These are phyloP conservation scores for Tiliqua scincoides DNA, from an alignment of 2,113 vertebrate species.

Conservation along the genomic window DNA sequence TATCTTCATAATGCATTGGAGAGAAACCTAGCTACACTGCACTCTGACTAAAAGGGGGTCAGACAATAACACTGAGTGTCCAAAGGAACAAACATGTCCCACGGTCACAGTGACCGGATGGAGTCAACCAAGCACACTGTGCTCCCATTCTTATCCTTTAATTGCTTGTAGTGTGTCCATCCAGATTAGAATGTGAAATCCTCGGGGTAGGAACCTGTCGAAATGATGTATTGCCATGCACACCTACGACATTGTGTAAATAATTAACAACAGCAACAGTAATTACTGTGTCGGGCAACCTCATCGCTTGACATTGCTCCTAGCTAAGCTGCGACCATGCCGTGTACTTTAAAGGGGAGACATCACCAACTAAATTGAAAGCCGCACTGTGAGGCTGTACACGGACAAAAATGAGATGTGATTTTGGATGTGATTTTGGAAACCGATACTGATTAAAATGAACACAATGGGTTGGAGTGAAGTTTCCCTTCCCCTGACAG, in stretches of 20 bases:
- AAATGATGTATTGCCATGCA: constrained; percentile 43
- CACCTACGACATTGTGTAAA: constrained; percentile 48
- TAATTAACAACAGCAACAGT: constrained; percentile 53
- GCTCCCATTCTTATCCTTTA: constrained; percentile 41
- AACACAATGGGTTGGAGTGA: background rate
- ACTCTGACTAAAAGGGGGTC: accelerated
- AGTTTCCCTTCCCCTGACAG: background rate
- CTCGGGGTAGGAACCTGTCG: constrained; percentile 53
- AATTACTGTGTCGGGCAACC: constrained; percentile 28
- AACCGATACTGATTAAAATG: background rate
- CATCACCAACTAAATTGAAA: constrained; percentile 6
- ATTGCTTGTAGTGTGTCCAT: constrained; percentile 32
- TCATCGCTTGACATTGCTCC: constrained; percentile 43
- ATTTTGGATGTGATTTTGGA: background rate
- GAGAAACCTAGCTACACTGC: accelerated
- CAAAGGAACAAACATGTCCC: constrained; percentile 14
- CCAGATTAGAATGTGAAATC: constrained; percentile 41
- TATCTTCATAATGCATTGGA: accelerated
- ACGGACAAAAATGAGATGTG: accelerated
- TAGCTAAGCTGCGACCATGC: constrained; percentile 6
- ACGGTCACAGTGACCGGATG: background rate
- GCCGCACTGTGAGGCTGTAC: constrained; percentile 9
- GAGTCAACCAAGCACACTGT: constrained; percentile 1
- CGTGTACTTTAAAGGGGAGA: background rate
- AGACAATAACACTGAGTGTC: background rate